Percentiles rank a stretch among this genome's conserved stretches.
Conservation (phyloP, 1,140 invertebrate species). For the Drosophila teissieri region DNA sequence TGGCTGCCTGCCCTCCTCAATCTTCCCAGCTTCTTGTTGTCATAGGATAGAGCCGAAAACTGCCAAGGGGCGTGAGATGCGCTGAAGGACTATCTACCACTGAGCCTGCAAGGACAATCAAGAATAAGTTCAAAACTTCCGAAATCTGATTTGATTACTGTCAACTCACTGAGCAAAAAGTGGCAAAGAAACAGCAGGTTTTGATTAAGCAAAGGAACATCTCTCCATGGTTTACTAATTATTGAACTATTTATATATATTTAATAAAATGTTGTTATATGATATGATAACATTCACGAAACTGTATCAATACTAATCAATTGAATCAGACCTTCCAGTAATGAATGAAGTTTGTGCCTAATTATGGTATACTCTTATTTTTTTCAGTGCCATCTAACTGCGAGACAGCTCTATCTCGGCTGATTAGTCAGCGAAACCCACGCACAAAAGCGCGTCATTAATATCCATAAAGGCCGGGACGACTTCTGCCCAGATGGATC, state of each 20-base stretch:
- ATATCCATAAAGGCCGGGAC: conserved; percentile 57
- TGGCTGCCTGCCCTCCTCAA: conserved; percentile 43
- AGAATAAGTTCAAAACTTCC: conserved; percentile 13
- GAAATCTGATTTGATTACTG: conserved; percentile 11
- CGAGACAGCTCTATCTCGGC: not conserved
- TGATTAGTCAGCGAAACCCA: conserved; percentile 48
- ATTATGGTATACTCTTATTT: too few relatives aligned
- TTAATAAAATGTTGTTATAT: too few relatives aligned
- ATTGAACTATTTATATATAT: too few relatives aligned
- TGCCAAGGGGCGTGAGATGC: conserved; percentile 35
- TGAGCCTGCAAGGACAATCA: conserved; percentile 4
- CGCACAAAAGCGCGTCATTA: conserved; percentile 69
- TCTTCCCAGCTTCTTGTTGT: conserved; percentile 36
- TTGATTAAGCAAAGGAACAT: too few relatives aligned
- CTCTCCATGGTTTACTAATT: too few relatives aligned
- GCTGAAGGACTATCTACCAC: conserved; percentile 7
- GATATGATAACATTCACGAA: too few relatives aligned
- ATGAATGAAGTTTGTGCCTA: too few relatives aligned
- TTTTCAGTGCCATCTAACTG: not conserved
- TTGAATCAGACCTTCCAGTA: too few relatives aligned
- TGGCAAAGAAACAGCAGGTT: not conserved
- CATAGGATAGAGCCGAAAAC: conserved; percentile 35
- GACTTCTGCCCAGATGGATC: conserved; percentile 37
- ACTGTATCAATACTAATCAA: too few relatives aligned
- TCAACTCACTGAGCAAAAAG: not conserved